These are phyloP conservation scores for Tipula lateralis DNA, from an alignment of 2,888 invertebrate species.

Conservation along the genomic window DNA sequence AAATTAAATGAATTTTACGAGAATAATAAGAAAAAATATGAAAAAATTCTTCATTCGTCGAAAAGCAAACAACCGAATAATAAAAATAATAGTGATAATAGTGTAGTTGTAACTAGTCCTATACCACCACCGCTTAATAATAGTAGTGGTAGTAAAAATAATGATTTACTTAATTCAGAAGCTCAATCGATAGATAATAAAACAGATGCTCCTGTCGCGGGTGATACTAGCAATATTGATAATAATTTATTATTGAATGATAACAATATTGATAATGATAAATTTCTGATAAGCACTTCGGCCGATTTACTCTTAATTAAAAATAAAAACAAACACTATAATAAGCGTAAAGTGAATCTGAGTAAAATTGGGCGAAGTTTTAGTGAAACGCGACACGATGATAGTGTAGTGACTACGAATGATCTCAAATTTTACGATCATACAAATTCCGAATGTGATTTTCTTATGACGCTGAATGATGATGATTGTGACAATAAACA, in stretches of 20 bases:
- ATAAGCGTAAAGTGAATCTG: slow-evolving; percentile 30
- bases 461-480: neutral
- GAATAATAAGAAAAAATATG: slow-evolving; percentile 33
- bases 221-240: neutral
- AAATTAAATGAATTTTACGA: slow-evolving; percentile 37
- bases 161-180: neutral
- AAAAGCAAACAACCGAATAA: neutral
- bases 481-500: neutral
- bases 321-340: neutral
- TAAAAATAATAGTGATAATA: slow-evolving; percentile 6
- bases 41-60: neutral
- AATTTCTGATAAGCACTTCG: neutral
- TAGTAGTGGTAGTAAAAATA: neutral
- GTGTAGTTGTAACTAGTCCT: neutral
- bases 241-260: neutral
- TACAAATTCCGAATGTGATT: neutral
- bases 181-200: neutral
- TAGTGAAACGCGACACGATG: slow-evolving; percentile 35
- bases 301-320: neutral
- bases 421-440: neutral
- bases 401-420: neutral
- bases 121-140: neutral
- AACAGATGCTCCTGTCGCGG: neutral
- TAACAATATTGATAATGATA: neutral
- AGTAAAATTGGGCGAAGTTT: slow-evolving; percentile 37